Evolutionary conservation across 2,888 invertebrate species (phyloP).

Genomic region (Epirrhoe alternata): DNA sequence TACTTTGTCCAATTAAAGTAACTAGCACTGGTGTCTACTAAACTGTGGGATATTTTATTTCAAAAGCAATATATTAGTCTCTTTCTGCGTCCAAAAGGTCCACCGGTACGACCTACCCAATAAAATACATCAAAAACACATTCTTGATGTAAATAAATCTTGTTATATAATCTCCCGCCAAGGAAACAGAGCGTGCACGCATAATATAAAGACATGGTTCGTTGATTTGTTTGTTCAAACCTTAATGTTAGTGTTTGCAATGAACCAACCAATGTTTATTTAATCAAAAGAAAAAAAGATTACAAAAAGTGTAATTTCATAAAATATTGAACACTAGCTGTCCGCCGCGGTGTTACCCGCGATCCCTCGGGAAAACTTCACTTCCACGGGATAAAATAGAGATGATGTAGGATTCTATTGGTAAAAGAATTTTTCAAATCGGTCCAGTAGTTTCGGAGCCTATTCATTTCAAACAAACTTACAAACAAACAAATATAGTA

Average conservation of each 20-base stretch:
- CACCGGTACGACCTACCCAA: constrained; percentile 24
- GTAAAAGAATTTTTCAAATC: no score
- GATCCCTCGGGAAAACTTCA: no score
- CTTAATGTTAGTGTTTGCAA: constrained; percentile 24
- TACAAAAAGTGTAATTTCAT: not conserved
- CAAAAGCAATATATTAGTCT: constrained; percentile 6
- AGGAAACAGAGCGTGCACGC: constrained; percentile 50
- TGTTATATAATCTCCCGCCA: constrained; percentile 42
- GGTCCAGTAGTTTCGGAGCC: no score
- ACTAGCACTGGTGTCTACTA: not conserved
- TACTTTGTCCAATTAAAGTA: not conserved
- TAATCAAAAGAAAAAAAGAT: not conserved
- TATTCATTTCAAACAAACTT: no score
- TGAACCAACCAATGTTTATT: constrained; percentile 1
- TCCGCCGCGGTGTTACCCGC: no score
- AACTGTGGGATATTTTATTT: not conserved
- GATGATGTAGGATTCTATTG: no score
- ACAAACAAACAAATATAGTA: no score
- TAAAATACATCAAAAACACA: constrained; percentile 23
- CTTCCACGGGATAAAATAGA: no score
- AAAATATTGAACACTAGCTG: no score
- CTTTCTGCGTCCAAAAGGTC: constrained; percentile 43
- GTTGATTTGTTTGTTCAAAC: constrained; percentile 45
- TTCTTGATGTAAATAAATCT: constrained; percentile 38
- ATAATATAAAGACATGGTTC: constrained; percentile 45